Conservation (phyloP, 2,113 vertebrate species). For the Toxotes chatareus region DNA sequence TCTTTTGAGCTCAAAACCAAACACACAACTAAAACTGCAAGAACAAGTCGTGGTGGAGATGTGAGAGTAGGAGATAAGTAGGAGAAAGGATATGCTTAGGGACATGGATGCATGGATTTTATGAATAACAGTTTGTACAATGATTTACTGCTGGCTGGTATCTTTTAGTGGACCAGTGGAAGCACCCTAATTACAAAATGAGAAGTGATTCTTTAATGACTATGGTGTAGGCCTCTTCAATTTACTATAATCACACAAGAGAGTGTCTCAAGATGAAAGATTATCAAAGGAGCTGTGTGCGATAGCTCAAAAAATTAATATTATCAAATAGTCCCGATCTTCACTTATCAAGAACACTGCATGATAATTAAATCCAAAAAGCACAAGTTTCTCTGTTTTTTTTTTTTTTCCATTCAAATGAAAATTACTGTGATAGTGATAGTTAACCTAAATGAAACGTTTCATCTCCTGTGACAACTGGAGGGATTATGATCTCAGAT, state of each 20-base stretch:
- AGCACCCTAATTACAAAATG: constrained; percentile 77
- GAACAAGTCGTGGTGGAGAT: not conserved
- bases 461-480: constrained; percentile 38
- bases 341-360: constrained; percentile 77
- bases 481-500: constrained; percentile 19
- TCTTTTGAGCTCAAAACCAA: not conserved
- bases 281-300: constrained; percentile 77
- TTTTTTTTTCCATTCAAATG: constrained; percentile 48
- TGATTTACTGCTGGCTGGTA: constrained; percentile 17
- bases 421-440: constrained; percentile 53
- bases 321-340: constrained; percentile 78
- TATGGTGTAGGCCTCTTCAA: constrained; percentile 79
- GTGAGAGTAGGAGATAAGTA: no score
- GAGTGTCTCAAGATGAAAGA: constrained; percentile 80
- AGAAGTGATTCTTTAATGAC: constrained; percentile 82
- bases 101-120: not conserved
- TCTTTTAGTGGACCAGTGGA: constrained; percentile 63
- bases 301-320: constrained; percentile 74
- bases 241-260: constrained; percentile 80
- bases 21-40: not conserved
- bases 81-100: not conserved
- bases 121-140: not conserved
- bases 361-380: constrained; percentile 74
- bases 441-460: constrained; percentile 54
- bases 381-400: constrained; percentile 36